Evolutionary conservation across 2,888 invertebrate genomes (phyloP).

Genomic region (Sesia bembeciformis): DNA sequence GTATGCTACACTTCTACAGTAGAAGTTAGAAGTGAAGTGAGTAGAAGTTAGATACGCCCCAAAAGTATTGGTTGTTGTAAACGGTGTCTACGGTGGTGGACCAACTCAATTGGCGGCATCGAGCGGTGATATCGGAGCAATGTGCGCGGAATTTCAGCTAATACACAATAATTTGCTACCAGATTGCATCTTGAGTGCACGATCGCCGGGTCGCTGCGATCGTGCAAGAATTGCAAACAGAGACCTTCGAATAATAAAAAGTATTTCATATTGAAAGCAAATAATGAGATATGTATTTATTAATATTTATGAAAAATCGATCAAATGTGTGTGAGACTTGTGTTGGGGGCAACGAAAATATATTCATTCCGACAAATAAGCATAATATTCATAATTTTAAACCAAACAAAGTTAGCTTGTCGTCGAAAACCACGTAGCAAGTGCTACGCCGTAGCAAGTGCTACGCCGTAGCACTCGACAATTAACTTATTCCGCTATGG

Average conservation of each 20-base stretch:
- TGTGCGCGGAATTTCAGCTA: slow-evolving; percentile 19
- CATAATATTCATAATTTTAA: too few relatives aligned
- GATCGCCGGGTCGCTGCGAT: not conserved
- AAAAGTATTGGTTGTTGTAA: slow-evolving; percentile 31
- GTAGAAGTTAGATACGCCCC: too few relatives aligned
- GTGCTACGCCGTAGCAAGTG: not conserved
- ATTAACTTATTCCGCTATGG: not conserved
- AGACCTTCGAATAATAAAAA: not conserved
- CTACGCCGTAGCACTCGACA: not conserved
- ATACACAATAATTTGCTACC: slow-evolving; percentile 20
- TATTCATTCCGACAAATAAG: too few relatives aligned
- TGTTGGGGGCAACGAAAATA: too few relatives aligned
- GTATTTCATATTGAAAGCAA: too few relatives aligned
- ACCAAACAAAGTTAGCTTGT: too few relatives aligned
- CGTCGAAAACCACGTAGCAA: not conserved
- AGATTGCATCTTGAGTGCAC: slow-evolving; percentile 28
- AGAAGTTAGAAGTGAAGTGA: too few relatives aligned
- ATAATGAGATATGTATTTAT: too few relatives aligned
- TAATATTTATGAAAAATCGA: too few relatives aligned
- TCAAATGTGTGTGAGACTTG: too few relatives aligned
- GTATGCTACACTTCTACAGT: too few relatives aligned
- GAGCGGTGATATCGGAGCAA: slow-evolving; percentile 33
- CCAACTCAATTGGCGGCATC: slow-evolving; percentile 36
- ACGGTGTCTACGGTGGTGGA: slow-evolving; percentile 24
- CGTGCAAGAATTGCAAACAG: not conserved